Evolutionary conservation across 2,113 vertebrate genomes (phyloP).

Genomic region (Lophura nycthemera): DNA sequence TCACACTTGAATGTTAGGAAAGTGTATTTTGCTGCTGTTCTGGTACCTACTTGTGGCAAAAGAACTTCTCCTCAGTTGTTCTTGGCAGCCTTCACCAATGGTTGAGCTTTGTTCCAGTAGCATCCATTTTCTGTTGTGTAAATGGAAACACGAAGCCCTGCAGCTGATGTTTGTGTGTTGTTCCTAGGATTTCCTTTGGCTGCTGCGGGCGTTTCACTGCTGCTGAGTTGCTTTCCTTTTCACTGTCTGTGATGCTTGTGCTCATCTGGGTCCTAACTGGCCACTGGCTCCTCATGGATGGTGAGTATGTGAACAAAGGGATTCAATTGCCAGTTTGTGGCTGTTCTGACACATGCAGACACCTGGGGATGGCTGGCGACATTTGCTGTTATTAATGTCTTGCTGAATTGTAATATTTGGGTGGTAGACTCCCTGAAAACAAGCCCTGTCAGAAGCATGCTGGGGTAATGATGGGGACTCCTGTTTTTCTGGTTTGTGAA

Average conservation of each 20-base stretch:
- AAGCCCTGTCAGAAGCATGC: background rate
- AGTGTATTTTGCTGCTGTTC: conserved; percentile 30
- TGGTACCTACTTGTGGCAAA: conserved; percentile 30
- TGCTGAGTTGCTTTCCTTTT: conserved; percentile 96
- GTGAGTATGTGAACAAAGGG: conserved; percentile 75
- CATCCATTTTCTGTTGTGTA: background rate
- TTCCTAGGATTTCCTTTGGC: conserved; percentile 95
- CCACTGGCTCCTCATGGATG: conserved; percentile 99
- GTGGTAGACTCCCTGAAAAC: background rate
- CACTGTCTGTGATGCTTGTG: conserved; percentile 95
- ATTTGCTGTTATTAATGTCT: background rate
- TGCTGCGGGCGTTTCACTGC: conserved; percentile 98
- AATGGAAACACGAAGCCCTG: background rate
- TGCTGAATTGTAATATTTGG: background rate
- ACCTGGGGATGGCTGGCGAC: background rate
- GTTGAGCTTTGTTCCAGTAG: conserved; percentile 12
- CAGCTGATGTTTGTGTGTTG: conserved; percentile 5
- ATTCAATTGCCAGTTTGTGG: background rate
- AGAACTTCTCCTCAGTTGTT: conserved; percentile 44
- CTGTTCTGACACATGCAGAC: background rate
- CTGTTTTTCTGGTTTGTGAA: conserved; percentile 55
- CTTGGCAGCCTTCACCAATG: conserved; percentile 36
- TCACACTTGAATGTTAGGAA: background rate
- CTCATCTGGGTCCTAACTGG: conserved; percentile 99
- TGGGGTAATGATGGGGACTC: background rate